Evolutionary conservation across 2,797 vertebrate genomes (phyloP), one percentile per base, ranked within the genome.

Genomic region (Galago senegalensis): DNA sequence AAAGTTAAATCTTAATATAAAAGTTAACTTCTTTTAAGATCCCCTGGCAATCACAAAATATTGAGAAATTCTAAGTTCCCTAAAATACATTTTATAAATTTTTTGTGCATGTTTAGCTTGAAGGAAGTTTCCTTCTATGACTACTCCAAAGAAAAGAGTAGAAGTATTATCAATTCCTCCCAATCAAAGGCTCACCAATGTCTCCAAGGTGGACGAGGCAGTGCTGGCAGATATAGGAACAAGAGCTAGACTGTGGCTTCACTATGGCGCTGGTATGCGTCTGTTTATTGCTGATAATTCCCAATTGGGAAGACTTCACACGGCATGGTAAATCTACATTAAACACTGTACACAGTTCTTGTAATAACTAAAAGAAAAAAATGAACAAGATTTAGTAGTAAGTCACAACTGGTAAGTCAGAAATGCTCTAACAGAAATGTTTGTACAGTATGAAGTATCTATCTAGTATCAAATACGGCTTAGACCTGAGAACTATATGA

Each of bases 221-320:
- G 99, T 99, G 99, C 99, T 99, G 99, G 99, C 99, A 99, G 99
- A 99, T 99, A 98, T 99, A 99, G 65, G 99, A 99, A 98, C 99
- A 99, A 98, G 99, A 99, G 98, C 99, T 99, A 97, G 99, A 99
- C 92, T 99, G 99, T 2, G 99, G 99, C 82, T 99, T 99, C 98
- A 99, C 99, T 79, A 99, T 99, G 98, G 99, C 98, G 97, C 99
- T 99, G 99, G 98, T 98, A 98, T 97, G 99, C 97, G 97, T 99
- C 99, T 99, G 99, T 98, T 99, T 99, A 99, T 99, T 99, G 99
- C 99, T 99, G 99, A 99, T 99, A 98, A 99, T 99, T 98, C 99
- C 99, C 97, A 99, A 99, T 97, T 99, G 99, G 98, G 99, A 99
- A 53, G 99, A 99, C 98, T 99, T 99, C 95, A 99, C 99, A 23